Evolutionary conservation across 2,113 vertebrate genomes (phyloP), one percentile per base, ranked within the genome.

Genomic region (Neoarius graeffei): DNA sequence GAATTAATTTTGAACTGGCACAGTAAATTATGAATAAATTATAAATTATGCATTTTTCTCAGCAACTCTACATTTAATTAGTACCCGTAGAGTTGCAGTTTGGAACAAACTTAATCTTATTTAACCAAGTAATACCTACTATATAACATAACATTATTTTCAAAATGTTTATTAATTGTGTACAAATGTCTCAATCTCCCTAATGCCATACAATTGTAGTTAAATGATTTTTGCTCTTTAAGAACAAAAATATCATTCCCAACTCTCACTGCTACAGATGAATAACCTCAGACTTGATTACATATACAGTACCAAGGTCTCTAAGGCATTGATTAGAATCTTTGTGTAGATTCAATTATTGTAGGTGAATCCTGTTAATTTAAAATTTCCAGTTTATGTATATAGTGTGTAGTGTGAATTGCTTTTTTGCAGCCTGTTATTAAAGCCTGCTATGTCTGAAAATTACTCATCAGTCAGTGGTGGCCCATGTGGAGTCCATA

Each of bases 301-400:
- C 42, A 50, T 23, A 90, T 93, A n/a, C n/a, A n/a, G n/a, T n/a
- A 94, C 93, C 92, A 92, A 76, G 89, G 82, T 90, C 91, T 91
- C 92, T 90, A 90, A 92, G 89, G 92, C 91, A 92, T 92, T 84
- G 93, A 92, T 94, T 92, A 93, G 91, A 85, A 89, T 90, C 89
- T 93, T 90, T 84, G 89, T 90, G 89, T 89, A 92, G 81, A 90
- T 84, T 91, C 91, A 89, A 92, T 94, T 94, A 93, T 86, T 81
- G 88, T 91, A 91, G 94, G 92, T 92, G 94, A 94, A 94, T 92
- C 30, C 59, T 62, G 85, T 90, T 92, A 86, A 90, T 93, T 92
- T 91, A 90, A 89, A 84, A 67, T 87, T 86, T 82, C 25, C 84
- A 56, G 84, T 84, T 79, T 86, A 82, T 82, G 74, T 89, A 86